These are phyloP conservation scores for Ptilorrhoa leucosticta DNA, from an alignment of 2,113 vertebrate species.

Conservation along the genomic window DNA sequence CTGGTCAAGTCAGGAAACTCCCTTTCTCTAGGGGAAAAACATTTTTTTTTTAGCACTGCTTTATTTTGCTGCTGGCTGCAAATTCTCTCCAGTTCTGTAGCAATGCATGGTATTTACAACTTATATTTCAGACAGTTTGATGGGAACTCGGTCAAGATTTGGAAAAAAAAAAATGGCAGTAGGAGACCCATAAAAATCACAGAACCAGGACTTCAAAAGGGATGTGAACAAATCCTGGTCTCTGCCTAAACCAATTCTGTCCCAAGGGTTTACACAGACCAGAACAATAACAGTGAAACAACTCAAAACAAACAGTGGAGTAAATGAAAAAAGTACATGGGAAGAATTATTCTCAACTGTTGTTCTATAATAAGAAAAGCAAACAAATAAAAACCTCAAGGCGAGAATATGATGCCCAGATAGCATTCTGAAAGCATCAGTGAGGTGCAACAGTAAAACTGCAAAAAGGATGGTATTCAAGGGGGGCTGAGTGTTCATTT, in stretches of 20 bases:
- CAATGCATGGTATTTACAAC: background rate
- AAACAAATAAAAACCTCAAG: slow-evolving; percentile 32
- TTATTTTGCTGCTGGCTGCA: background rate
- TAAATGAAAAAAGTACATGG: slow-evolving; percentile 7
- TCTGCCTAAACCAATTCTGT: background rate
- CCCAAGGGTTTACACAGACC: slow-evolving; percentile 6
- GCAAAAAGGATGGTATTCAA: background rate
- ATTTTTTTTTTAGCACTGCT: background rate
- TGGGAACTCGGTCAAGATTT: background rate
- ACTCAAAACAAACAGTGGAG: slow-evolving; percentile 7
- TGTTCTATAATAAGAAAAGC: slow-evolving; percentile 7
- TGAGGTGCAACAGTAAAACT: background rate
- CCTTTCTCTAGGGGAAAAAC: background rate
- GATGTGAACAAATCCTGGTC: background rate
- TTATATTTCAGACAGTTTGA: background rate
- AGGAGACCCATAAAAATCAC: background rate
- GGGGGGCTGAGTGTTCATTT: background rate
- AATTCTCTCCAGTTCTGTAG: background rate
- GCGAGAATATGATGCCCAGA: background rate
- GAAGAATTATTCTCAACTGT: slow-evolving; percentile 11
- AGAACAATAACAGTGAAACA: slow-evolving; percentile 1
- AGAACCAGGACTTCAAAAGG: background rate
- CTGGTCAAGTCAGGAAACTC: slow-evolving; percentile 29
- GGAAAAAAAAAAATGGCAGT: background rate
- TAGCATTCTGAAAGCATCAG: background rate